Percentiles rank a stretch among this genome's conserved stretches.
phyloP scores from a whole-genome alignment of 2,888 invertebrate genomes.

The Actias luna region DNA sequence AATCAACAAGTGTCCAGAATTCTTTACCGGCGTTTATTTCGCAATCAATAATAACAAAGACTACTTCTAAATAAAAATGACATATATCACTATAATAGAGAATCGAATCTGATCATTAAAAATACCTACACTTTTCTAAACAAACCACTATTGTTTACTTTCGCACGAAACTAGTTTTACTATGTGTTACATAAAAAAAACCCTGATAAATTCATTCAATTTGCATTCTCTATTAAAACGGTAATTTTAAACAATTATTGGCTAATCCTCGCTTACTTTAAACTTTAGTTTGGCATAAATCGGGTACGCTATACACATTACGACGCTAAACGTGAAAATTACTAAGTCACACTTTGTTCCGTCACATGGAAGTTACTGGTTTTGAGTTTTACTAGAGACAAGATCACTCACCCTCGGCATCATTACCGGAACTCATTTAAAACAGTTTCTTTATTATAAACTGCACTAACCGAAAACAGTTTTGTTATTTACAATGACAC shows the following conservation, averaged over 20 bases:
- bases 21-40: not conserved
- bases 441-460: not conserved
- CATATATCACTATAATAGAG: too few species aligned
- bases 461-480: not conserved
- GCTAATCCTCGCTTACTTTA: not conserved
- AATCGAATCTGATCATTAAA: too few species aligned
- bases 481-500: not conserved
- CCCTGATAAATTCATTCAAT: too few species aligned
- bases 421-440: not conserved
- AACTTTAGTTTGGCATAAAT: too few species aligned
- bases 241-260: too few species aligned
- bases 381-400: not conserved
- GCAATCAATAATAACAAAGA: not conserved
- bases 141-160: too few species aligned
- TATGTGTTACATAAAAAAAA: too few species aligned
- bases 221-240: too few species aligned
- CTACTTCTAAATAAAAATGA: not conserved
- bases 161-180: too few species aligned
- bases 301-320: too few species aligned
- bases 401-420: not conserved
- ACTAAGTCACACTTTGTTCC: not conserved
- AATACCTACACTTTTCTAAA: too few species aligned
- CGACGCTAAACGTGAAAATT: not conserved
- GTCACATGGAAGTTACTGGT: not conserved
- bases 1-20: not conserved